Conservation (phyloP, 2,888 invertebrate genomes). For the Tetragnatha montana region DNA sequence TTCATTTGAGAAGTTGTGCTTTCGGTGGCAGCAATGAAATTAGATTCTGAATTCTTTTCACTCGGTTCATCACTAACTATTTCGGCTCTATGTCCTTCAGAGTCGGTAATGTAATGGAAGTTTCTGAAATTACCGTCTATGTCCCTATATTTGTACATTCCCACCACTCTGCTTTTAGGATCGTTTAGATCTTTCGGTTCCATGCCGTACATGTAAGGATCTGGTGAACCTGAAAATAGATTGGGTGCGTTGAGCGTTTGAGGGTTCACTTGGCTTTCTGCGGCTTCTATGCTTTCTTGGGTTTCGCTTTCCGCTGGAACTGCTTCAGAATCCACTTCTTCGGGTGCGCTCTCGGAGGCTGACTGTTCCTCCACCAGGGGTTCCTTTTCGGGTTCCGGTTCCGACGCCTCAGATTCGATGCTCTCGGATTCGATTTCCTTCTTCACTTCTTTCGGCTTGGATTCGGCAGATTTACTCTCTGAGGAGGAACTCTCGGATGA, state of each 20-base stretch:
- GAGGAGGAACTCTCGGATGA: conserved; percentile 60
- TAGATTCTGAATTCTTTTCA: conserved; percentile 9
- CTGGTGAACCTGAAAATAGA: not conserved
- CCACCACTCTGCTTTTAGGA: not conserved
- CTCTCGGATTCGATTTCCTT: conserved; percentile 12
- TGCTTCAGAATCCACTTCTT: conserved; percentile 1
- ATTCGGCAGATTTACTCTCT: conserved; percentile 39
- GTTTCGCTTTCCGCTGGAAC: conserved; percentile 3
- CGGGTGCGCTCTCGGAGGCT: conserved; percentile 31
- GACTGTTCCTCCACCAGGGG: conserved; percentile 8
- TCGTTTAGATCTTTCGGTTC: conserved; percentile 34
- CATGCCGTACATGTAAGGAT: conserved; percentile 27
- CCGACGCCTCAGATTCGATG: conserved; percentile 22
- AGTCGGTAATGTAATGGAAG: conserved; percentile 24
- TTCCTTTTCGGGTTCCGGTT: conserved; percentile 9
- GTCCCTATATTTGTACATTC: conserved; percentile 23
- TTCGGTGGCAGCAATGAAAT: conserved; percentile 13
- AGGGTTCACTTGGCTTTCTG: conserved; percentile 41
- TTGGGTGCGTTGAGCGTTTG: not conserved
- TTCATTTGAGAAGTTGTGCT: not conserved
- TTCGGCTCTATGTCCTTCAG: not conserved
- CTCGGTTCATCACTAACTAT: conserved; percentile 42
- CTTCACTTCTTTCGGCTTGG: conserved; percentile 29
- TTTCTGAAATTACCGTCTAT: conserved; percentile 16
- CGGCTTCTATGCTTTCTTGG: conserved; percentile 44